Conservation (phyloP, 2,113 vertebrate genomes). For the Dromiciops gliroides region DNA sequence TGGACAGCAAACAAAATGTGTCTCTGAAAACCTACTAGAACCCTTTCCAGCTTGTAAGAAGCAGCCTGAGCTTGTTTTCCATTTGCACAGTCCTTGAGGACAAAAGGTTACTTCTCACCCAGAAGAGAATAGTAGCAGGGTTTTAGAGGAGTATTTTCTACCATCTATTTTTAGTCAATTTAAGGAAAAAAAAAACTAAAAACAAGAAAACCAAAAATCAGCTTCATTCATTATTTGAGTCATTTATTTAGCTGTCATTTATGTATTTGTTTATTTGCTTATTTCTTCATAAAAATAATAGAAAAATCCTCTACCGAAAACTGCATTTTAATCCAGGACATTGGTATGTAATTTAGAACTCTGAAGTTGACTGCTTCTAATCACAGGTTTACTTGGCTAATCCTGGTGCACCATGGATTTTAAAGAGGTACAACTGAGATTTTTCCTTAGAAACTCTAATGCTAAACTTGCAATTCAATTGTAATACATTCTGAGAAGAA, state of each 20-base stretch:
- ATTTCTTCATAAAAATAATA: not conserved
- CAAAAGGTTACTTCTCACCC: too few species aligned
- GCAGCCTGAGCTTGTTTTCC: too few species aligned
- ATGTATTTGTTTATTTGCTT: not conserved
- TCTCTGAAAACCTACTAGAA: not conserved
- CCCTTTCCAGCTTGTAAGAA: not conserved
- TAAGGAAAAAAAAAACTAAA: not conserved
- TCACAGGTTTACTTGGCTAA: not conserved
- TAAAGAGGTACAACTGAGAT: not conserved
- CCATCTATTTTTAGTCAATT: not conserved
- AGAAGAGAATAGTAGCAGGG: not conserved
- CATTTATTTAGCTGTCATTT: not conserved
- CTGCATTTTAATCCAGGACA: not conserved
- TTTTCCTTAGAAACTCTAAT: not conserved
- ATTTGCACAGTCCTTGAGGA: too few species aligned
- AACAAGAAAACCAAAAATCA: too few species aligned
- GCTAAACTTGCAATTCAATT: not conserved
- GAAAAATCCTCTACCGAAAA: not conserved
- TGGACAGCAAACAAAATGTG: not conserved
- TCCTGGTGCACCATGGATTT: not conserved
- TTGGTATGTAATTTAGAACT: not conserved
- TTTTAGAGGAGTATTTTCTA: too few species aligned
- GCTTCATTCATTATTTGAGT: not conserved
- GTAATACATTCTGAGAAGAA: not conserved
- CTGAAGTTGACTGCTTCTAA: not conserved